Evolutionary conservation across 1,140 invertebrate genomes (phyloP).

Genomic region (Sitodiplosis mosellana): DNA sequence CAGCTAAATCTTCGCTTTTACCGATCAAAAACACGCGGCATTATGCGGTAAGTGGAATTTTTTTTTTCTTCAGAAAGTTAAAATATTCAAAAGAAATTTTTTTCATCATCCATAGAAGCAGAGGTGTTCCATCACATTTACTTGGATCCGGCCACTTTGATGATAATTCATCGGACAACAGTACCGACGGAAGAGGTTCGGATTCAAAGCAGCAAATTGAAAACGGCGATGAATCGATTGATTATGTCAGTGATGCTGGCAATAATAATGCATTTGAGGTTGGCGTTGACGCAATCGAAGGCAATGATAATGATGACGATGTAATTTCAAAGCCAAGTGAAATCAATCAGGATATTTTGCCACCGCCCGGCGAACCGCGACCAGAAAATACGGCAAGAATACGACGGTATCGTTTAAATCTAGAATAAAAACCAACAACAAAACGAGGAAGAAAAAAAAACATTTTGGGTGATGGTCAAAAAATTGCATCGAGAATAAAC

Average conservation of each 20-base stretch:
- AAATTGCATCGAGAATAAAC: too few relatives aligned
- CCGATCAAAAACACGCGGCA: constrained; percentile 32
- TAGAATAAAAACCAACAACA: constrained; percentile 14
- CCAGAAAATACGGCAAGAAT: constrained; percentile 22
- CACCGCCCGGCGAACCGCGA: constrained; percentile 21
- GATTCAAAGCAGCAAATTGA: background rate
- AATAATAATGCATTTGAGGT: background rate
- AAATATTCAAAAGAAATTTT: background rate
- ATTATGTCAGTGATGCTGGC: background rate
- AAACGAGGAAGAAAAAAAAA: too few relatives aligned
- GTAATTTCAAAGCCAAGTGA: background rate
- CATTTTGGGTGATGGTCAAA: too few relatives aligned
- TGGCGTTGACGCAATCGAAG: background rate
- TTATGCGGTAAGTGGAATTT: constrained; percentile 12
- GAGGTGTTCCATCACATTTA: constrained; percentile 13
- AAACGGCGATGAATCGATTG: background rate
- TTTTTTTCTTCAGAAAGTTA: background rate
- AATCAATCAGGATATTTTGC: constrained; percentile 13
- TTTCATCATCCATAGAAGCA: constrained; percentile 7
- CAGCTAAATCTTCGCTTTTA: constrained; percentile 55
- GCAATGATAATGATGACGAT: background rate
- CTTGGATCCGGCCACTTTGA: constrained; percentile 11
- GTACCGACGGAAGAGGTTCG: constrained; percentile 7
- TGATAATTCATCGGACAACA: constrained; percentile 14
- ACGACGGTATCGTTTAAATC: constrained; percentile 20